phyloP scores from a whole-genome alignment of 2,113 vertebrate genomes.

The Tenrec ecaudatus region DNA sequence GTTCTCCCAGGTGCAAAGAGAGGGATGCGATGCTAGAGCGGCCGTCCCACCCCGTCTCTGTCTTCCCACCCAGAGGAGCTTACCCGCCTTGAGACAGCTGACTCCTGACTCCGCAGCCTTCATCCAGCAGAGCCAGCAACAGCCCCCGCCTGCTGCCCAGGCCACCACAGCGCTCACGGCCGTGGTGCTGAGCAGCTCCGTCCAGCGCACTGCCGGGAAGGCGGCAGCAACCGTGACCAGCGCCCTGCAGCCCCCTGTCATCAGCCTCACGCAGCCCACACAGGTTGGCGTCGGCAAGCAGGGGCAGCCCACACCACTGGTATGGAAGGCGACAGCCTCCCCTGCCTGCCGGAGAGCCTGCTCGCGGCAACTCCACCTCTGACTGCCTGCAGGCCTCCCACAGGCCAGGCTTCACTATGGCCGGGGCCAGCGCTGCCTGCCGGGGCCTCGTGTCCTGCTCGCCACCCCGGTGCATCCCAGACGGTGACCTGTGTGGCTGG shows the following conservation, averaged over 20 bases:
- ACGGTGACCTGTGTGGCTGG: too few species aligned
- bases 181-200: conserved; percentile 90
- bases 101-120: conserved; percentile 97
- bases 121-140: conserved; percentile 97
- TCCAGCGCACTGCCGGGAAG: conserved; percentile 89
- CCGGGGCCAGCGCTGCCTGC: not conserved
- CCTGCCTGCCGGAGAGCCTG: accelerated
- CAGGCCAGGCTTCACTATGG: not conserved
- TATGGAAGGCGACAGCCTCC: conserved; percentile 76
- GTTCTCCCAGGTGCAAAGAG: not conserved
- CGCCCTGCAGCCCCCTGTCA: conserved; percentile 93
- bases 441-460: not conserved
- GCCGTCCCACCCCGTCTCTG: not conserved
- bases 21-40: accelerated
- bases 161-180: conserved; percentile 91
- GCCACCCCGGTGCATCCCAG: too few species aligned
- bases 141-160: conserved; percentile 89
- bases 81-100: conserved; percentile 97
- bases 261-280: conserved; percentile 92
- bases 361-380: not conserved
- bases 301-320: conserved; percentile 90
- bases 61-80: conserved; percentile 92
- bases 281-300: conserved; percentile 90
- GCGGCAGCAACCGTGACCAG: conserved; percentile 90
- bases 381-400: not conserved